Evolutionary conservation across 2,888 invertebrate species (phyloP).

Genomic region (Campopleginae sp.): DNA sequence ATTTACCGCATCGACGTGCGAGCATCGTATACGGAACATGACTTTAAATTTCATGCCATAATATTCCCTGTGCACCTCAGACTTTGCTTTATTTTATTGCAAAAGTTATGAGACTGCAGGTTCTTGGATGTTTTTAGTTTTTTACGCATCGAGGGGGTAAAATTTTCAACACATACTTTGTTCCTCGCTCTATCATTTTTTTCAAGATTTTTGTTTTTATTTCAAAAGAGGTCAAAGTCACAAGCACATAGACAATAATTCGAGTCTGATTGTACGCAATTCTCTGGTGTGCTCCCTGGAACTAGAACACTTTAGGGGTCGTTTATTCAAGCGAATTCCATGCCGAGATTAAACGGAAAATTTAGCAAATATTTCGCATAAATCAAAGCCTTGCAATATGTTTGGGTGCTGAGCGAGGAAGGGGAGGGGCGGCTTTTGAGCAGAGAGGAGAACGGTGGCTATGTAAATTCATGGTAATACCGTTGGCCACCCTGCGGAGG

Average conservation of each 20-base stretch:
- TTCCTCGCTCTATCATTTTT: slow-evolving; percentile 32
- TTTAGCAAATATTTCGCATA: slow-evolving; percentile 83
- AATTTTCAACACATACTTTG: slow-evolving; percentile 7
- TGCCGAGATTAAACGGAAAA: slow-evolving; percentile 81
- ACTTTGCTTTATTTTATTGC: neutral
- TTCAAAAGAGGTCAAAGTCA: neutral
- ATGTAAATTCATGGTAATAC: slow-evolving; percentile 83
- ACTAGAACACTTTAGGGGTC: slow-evolving; percentile 38
- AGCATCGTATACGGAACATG: slow-evolving; percentile 1
- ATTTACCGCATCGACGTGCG: slow-evolving; percentile 10
- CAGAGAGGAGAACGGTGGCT: slow-evolving; percentile 72
- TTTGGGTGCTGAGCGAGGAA: slow-evolving; percentile 75
- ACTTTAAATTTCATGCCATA: slow-evolving; percentile 48
- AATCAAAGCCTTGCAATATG: slow-evolving; percentile 83
- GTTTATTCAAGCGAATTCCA: slow-evolving; percentile 71
- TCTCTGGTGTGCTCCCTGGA: slow-evolving; percentile 30
- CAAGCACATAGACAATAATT: slow-evolving; percentile 25
- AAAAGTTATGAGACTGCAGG: neutral
- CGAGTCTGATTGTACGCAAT: slow-evolving; percentile 15
- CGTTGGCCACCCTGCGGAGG: slow-evolving; percentile 78
- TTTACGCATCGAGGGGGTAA: slow-evolving; percentile 2
- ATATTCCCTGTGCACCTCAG: neutral
- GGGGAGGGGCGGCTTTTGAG: slow-evolving; percentile 17
- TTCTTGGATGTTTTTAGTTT: neutral
- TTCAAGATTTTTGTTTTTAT: neutral